These are phyloP conservation scores for Chionodraco myersi DNA, from an alignment of 2,113 vertebrate genomes.

Conservation along the genomic window DNA sequence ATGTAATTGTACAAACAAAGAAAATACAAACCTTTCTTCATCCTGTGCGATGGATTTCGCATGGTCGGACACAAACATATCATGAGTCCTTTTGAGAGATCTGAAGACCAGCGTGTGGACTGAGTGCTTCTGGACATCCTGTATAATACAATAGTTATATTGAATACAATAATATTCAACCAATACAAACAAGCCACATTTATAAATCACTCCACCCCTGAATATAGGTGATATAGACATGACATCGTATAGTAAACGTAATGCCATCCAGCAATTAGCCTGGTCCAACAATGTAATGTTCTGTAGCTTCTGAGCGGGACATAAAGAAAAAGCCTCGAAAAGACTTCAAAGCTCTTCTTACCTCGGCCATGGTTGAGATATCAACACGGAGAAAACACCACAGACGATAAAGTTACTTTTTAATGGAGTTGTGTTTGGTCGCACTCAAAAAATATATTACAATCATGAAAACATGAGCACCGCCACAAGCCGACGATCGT, in stretches of 20 bases:
- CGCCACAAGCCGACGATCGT: neutral
- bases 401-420: neutral
- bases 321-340: neutral
- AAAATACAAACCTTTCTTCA: constrained; percentile 85
- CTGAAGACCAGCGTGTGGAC: constrained; percentile 98
- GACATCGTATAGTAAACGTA: neutral
- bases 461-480: neutral
- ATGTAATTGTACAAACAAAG: neutral
- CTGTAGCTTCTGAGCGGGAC: neutral
- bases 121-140: constrained; percentile 98
- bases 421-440: neutral
- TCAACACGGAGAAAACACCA: neutral
- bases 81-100: constrained; percentile 97
- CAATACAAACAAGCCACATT: fast-evolving
- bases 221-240: too few relatives aligned
- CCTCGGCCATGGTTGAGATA: constrained; percentile 70
- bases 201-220: fast-evolving
- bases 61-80: constrained; percentile 98
- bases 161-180: neutral
- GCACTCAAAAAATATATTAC: neutral
- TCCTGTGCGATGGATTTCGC: constrained; percentile 90
- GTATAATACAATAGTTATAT: neutral
- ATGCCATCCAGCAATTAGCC: constrained; percentile 48
- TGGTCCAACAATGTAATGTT: neutral
- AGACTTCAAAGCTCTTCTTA: constrained; percentile 20